Evolutionary conservation across 2,888 invertebrate species (phyloP).

Genomic region (Stomorhina lunata): DNA sequence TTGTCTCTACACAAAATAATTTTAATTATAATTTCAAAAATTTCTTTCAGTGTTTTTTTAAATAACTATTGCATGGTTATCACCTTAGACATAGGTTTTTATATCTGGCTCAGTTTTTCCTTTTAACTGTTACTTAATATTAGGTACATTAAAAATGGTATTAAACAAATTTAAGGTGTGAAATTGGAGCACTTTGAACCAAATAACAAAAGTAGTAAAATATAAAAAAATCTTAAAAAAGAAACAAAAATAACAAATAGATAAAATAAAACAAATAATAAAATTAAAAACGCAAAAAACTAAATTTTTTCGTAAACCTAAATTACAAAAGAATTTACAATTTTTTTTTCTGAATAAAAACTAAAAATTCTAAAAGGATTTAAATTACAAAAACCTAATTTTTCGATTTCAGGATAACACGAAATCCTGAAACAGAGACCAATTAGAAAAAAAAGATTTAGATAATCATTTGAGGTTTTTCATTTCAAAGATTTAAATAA

Average conservation of each 20-base stretch:
- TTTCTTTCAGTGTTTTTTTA: constrained; percentile 17
- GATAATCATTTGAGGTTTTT: not conserved
- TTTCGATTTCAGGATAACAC: too few relatives aligned
- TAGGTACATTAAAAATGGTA: constrained; percentile 19
- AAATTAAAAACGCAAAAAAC: not conserved
- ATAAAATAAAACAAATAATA: not conserved
- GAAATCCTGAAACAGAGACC: not conserved
- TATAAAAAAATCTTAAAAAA: constrained; percentile 4
- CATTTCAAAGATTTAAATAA: not conserved
- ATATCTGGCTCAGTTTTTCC: not conserved
- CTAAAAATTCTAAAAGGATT: not conserved
- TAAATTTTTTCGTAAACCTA: not conserved
- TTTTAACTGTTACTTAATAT: constrained; percentile 19
- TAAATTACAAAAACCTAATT: not conserved
- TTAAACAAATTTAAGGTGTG: constrained; percentile 47
- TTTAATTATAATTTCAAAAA: too few relatives aligned
- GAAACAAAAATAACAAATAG: not conserved
- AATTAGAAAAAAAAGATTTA: not conserved
- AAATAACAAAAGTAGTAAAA: constrained; percentile 6
- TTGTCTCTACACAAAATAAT: too few relatives aligned
- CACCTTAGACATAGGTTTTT: constrained; percentile 7
- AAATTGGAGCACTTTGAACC: constrained; percentile 58
- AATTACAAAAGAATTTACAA: not conserved
- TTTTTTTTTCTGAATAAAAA: not conserved
- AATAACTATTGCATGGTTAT: constrained; percentile 38